Evolutionary conservation across 2,113 vertebrate species (phyloP), one percentile per base, ranked within the genome.

Genomic region (Triplophysa tibetana): DNA sequence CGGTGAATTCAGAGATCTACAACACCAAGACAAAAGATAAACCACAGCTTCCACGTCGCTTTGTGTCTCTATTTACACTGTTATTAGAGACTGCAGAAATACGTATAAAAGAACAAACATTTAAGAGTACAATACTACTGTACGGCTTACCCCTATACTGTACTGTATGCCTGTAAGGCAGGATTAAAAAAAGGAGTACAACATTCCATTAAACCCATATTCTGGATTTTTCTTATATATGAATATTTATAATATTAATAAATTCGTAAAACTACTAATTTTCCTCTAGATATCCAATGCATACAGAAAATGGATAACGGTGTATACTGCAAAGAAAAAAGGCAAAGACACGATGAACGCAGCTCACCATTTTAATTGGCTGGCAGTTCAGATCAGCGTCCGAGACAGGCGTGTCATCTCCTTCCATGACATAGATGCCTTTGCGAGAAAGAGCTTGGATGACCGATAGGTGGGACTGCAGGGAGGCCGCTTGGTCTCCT

Each of bases 361-460:
- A 66, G 7, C 33, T 11, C 87, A 99, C 98, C 98, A 99, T 99
- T 91, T 99, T 99, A 89, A 99, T 96, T 75, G 98, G 98, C 13
- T 93, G 88, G 0, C 90, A 92, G 88, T 86, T 90, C 85, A 99
- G 95, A 82, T 99, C 97, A 0, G 85, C 91, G 0, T 98, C 96
- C 2, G 94, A 92, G 89, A 99, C 95, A 0, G 95, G 96, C 8
- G 91, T 94, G 66, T 96, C 96, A 0, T 99, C 97, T 0, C 94
- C 95, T 92, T 99, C 98, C 92, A 98, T 95, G 69, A 98, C 97
- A 14, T 99, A 98, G 85, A 99, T 97, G 68, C 98, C 98, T 82
- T 98, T 99, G 8, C 95, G 93, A 83, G 95, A 93, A 87, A 99
- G 92, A 9, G 95, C 92, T 88, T 99, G 96, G 86, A 99, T 95